Percentiles rank a stretch among this genome's conserved stretches.
Conservation (phyloP, 1,140 invertebrate genomes). For the Dolichoris vasculosae region DNA sequence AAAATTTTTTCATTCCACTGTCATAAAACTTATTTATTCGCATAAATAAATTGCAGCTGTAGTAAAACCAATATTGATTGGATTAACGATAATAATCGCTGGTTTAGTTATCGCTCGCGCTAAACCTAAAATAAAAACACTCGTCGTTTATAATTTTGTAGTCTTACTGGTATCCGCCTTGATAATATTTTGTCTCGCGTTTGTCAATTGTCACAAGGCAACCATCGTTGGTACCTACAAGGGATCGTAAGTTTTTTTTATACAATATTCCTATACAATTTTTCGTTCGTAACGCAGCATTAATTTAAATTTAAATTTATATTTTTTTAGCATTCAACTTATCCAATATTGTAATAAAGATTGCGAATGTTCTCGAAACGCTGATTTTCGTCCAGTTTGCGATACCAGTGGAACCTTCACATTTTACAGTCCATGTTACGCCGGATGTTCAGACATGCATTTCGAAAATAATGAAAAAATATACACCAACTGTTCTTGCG, state of each 20-base stretch:
- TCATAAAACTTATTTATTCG: not conserved
- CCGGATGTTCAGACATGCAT: slow-evolving; percentile 76
- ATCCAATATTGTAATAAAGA: slow-evolving; percentile 77
- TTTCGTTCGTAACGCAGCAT: not conserved
- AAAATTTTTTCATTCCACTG: not conserved
- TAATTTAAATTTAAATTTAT: not conserved
- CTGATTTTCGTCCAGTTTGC: slow-evolving; percentile 81
- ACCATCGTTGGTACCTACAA: slow-evolving; percentile 68
- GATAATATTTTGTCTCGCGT: slow-evolving; percentile 77
- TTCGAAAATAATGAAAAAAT: slow-evolving; percentile 69
- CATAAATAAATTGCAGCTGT: slow-evolving; percentile 61
- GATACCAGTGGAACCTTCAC: slow-evolving; percentile 74
- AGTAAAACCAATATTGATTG: slow-evolving; percentile 79
- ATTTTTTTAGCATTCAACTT: slow-evolving; percentile 57
- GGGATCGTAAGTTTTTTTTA: slow-evolving; percentile 59
- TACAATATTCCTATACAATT: not conserved
- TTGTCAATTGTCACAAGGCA: slow-evolving; percentile 77
- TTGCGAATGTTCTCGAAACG: slow-evolving; percentile 78
- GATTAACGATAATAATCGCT: slow-evolving; percentile 77
- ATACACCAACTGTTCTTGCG: slow-evolving; percentile 76
- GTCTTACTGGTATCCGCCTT: slow-evolving; percentile 71
- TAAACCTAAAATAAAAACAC: slow-evolving; percentile 74
- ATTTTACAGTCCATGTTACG: slow-evolving; percentile 83
- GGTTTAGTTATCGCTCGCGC: slow-evolving; percentile 79
- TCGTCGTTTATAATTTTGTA: slow-evolving; percentile 77